phyloP scores from a whole-genome alignment of 2,888 invertebrate species.

The Drepanosiphum platanoidis region DNA sequence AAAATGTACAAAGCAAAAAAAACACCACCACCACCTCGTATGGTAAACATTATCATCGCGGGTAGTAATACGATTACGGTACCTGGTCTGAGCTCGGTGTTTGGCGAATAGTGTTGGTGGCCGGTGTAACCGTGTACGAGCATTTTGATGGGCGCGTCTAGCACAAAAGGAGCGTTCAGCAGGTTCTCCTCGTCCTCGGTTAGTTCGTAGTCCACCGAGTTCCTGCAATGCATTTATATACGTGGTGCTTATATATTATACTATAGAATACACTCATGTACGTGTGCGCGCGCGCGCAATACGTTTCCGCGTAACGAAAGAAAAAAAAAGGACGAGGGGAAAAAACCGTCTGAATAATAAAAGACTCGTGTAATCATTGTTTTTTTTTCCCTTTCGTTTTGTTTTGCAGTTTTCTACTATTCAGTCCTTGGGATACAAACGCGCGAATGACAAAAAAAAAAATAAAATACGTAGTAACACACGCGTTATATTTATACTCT shows the following conservation, averaged over 20 bases:
- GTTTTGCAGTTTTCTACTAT: not conserved
- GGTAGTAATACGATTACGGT: slow-evolving; percentile 34
- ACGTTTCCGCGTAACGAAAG: not conserved
- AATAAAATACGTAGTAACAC: not conserved
- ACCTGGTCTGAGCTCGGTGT: slow-evolving; percentile 73
- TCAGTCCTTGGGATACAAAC: not conserved
- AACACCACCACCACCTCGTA: too few species aligned
- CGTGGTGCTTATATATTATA: too few species aligned
- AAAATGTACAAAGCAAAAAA: too few species aligned
- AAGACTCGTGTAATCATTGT: not conserved
- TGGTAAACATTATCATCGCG: not conserved
- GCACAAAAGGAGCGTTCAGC: slow-evolving; percentile 69
- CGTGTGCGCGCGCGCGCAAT: too few species aligned
- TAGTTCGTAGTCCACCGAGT: not conserved
- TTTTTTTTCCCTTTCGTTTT: slow-evolving; percentile 19
- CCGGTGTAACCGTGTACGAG: slow-evolving; percentile 76
- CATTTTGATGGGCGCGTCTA: slow-evolving; percentile 70
- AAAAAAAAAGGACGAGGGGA: not conserved
- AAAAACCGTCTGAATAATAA: not conserved
- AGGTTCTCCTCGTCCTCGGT: not conserved
- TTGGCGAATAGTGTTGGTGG: slow-evolving; percentile 72
- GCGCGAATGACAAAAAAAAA: not conserved
- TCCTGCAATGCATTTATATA: not conserved
- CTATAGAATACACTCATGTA: too few species aligned
- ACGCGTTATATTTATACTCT: not conserved